Conservation (phyloP, 37 sponge, comb jelly and placozoan species). For the Sycon ciliatum region DNA sequence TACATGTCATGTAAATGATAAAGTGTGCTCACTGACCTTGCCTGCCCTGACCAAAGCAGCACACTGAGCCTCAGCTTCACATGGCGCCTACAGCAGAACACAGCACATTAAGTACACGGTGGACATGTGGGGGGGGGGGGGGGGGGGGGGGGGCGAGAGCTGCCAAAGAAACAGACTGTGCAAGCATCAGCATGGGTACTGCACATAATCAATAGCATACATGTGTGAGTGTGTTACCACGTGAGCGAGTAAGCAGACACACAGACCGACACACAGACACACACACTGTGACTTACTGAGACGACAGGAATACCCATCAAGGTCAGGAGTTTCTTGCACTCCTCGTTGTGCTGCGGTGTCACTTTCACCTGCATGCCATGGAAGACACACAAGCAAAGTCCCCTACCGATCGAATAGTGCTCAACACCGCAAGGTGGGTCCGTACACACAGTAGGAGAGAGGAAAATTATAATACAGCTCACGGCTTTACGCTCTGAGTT, state of each 20-base stretch:
- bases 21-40: slow-evolving; percentile 2
- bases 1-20: neutral
- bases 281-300: slow-evolving; percentile 33
- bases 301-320: slow-evolving; percentile 94
- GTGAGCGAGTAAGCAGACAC: neutral
- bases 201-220: neutral
- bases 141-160: too few relatives aligned
- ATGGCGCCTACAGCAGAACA: slow-evolving; percentile 89
- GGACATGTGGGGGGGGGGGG: too few relatives aligned
- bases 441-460: neutral
- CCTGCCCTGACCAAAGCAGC: slow-evolving; percentile 81
- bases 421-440: neutral
- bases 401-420: neutral
- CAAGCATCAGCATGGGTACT: too few relatives aligned
- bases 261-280: neutral
- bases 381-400: neutral
- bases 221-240: neutral
- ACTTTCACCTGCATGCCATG: slow-evolving; percentile 70
- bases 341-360: slow-evolving; percentile 74
- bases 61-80: slow-evolving; percentile 99
- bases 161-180: too few relatives aligned
- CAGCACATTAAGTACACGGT: too few relatives aligned
- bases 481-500: too few relatives aligned
- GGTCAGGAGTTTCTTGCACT: slow-evolving; percentile 70
- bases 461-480: too few relatives aligned